Percentiles rank a stretch among this genome's conserved stretches.
Conservation (phyloP, 2,797 vertebrate genomes). For the Sphenopsis melanotis region DNA sequence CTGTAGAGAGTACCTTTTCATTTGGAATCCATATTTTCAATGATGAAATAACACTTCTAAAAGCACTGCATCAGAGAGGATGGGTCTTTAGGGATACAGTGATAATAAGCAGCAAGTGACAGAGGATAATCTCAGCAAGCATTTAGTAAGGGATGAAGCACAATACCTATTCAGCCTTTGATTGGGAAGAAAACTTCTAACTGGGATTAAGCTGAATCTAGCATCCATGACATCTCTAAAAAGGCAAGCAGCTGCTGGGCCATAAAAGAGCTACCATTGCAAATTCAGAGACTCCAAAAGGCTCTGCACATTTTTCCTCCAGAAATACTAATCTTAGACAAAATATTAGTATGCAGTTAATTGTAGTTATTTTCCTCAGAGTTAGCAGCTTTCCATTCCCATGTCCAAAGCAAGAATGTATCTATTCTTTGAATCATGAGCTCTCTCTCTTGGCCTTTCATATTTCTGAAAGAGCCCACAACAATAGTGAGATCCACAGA, state of each 20-base stretch:
- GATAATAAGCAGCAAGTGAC: constrained; percentile 47
- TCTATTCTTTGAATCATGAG: not conserved
- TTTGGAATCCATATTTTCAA: constrained; percentile 50
- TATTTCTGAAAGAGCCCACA: not conserved
- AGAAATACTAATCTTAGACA: not conserved
- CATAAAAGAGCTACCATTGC: not conserved
- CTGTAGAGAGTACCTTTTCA: constrained; percentile 44
- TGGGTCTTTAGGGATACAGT: not conserved
- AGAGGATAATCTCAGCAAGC: constrained; percentile 53
- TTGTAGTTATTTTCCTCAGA: not conserved
- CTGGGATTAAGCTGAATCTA: constrained; percentile 21
- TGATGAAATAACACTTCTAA: constrained; percentile 53
- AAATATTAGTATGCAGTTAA: not conserved
- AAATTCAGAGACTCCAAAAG: not conserved
- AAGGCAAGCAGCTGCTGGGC: not conserved
- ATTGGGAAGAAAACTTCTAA: constrained; percentile 20
- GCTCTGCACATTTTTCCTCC: not conserved
- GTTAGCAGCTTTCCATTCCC: not conserved
- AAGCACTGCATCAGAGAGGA: constrained; percentile 30
- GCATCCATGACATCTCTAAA: not conserved
- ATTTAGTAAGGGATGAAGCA: constrained; percentile 57
- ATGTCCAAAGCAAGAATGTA: not conserved
- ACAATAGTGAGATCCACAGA: not conserved
- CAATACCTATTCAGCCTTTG: constrained; percentile 34
- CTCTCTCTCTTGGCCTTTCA: not conserved